Base-by-base conservation (phyloP, 1,140 invertebrate genomes). In the Drosophila elegans region DNA sequence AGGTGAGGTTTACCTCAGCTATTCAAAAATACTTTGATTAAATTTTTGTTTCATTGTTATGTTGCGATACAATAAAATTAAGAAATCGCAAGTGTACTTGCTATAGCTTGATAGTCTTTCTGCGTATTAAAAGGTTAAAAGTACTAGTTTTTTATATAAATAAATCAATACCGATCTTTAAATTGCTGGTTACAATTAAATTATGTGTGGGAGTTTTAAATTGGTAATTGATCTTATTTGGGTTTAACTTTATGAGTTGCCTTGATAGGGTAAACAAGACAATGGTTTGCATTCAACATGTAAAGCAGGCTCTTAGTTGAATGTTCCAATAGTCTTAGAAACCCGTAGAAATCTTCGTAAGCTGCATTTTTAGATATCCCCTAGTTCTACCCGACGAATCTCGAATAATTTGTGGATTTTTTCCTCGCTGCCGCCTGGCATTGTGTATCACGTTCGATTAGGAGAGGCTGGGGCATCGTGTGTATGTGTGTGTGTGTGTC, bases 381-480 rank as follows among this genome's bases (percentile, higher is more conserved):
- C n/a, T 12, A 25, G 16, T 21, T 34, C 16, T 25, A 25, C 3
- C 12, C 11, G 1, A 46, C 36, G 27, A 73, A 73, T 60, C 67
- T 60, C 2, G 4, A 60, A 49, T 44, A 51, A 51, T 71, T 49
- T 61, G 32, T 11, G 39, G 39, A 27, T 27, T 48, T 51, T n/a
- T 62, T 29, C 11, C 32, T 51, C 38, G 27, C 21, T 42, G 27
- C 21, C 53, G n/a, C 45, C 62, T 46, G 13, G 29, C 10, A 48
- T 54, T 51, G 68, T 60, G 74, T 78, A 63, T 29, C 72, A 67
- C 60, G 75, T 78, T 52, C 68, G 44, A 67, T 53, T 57, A 32
- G 27, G 46, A 49, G 57, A 25, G 61, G 39, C 36, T 54, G 38
- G n/a, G 39, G 42, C 42, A 27, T 52, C 10, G 44, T 57, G 64